A percentile compares a stretch with the other conserved stretches of the same genome.
Evolutionary conservation across 2,113 vertebrate species (phyloP).

Genomic region (Sclerurus mexicanus): DNA sequence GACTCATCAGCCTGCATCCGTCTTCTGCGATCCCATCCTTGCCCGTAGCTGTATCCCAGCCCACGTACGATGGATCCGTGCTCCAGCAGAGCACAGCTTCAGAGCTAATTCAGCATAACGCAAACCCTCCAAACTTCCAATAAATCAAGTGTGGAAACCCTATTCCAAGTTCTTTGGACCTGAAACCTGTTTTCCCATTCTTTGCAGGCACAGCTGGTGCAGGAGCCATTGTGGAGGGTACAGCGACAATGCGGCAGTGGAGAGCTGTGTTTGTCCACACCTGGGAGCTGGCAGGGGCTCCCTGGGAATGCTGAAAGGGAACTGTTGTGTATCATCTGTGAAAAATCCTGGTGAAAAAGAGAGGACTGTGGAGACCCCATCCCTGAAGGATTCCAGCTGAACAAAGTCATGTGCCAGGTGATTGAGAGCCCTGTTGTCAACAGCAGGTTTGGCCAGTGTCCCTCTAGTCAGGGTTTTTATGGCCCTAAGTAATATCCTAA

Average conservation of each 20-base stretch:
- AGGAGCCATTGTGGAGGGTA: accelerated
- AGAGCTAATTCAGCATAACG: accelerated
- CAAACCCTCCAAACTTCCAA: neutral
- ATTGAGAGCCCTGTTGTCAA: neutral
- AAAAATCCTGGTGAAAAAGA: accelerated
- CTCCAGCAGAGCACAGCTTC: neutral
- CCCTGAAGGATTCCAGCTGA: neutral
- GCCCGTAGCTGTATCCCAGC: accelerated
- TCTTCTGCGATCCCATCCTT: accelerated
- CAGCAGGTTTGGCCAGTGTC: neutral
- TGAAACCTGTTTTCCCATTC: neutral
- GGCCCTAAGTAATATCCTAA: neutral
- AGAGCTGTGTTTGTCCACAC: neutral
- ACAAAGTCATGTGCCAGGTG: neutral
- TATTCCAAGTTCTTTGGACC: neutral
- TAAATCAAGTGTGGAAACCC: neutral
- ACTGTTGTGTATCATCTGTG: neutral
- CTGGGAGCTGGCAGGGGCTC: neutral
- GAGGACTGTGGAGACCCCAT: too few relatives aligned
- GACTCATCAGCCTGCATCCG: accelerated
- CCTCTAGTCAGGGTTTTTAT: neutral
- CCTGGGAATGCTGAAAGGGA: neutral
- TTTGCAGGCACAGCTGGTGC: neutral
- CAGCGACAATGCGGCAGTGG: neutral
- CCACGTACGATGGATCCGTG: accelerated